Percentiles rank a stretch among this genome's conserved stretches.
Conservation (phyloP, 2,888 invertebrate species). For the Lacanobia wlatinum region DNA sequence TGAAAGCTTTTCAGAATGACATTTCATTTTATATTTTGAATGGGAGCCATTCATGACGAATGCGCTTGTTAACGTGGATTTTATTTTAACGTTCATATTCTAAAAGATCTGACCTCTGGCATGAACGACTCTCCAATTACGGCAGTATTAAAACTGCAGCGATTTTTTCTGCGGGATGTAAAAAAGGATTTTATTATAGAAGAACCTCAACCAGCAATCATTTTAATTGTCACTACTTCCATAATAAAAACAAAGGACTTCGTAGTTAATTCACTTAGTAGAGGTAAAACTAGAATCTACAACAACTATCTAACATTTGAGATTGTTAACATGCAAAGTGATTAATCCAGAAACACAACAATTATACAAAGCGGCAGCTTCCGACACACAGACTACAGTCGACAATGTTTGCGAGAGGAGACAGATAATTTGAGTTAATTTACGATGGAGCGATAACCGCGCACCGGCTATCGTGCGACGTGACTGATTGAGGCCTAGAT, state of each 20-base stretch:
- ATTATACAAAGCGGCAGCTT: constrained; percentile 53
- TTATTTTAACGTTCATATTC: constrained; percentile 55
- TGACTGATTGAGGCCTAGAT: constrained; percentile 76
- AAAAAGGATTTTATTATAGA: constrained; percentile 17
- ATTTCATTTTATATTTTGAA: constrained; percentile 58
- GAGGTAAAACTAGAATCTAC: constrained; percentile 12
- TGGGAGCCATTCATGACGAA: constrained; percentile 50
- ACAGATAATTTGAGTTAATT: constrained; percentile 84
- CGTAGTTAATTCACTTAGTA: constrained; percentile 1
- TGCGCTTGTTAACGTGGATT: constrained; percentile 56
- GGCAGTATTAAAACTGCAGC: constrained; percentile 38
- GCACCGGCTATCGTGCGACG: constrained; percentile 62
- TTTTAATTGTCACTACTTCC: constrained; percentile 19
- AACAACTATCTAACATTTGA: constrained; percentile 23
- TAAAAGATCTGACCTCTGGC: constrained; percentile 47
- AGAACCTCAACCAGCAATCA: constrained; percentile 24
- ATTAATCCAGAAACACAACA: constrained; percentile 42
- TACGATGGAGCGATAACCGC: constrained; percentile 81
- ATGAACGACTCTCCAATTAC: constrained; percentile 58
- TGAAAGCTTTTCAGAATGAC: constrained; percentile 47
- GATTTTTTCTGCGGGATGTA: constrained; percentile 18
- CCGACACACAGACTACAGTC: constrained; percentile 45
- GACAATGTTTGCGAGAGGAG: constrained; percentile 66
- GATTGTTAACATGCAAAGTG: constrained; percentile 42
- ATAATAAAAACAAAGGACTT: constrained; percentile 10